phyloP scores from a whole-genome alignment of 2,113 vertebrate species.

The Mesitornis unicolor region DNA sequence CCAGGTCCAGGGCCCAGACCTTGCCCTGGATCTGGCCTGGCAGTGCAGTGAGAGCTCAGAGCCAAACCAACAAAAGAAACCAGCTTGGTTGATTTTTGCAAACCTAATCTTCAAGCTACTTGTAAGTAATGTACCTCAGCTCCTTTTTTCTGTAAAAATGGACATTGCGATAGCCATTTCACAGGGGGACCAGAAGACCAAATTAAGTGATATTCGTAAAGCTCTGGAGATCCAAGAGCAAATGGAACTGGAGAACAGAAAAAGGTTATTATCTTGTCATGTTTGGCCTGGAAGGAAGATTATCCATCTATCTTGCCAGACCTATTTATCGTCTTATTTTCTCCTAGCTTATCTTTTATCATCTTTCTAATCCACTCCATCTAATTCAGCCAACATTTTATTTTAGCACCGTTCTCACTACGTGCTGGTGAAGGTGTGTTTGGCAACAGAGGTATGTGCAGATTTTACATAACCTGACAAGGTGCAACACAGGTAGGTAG shows the following conservation, averaged over 20 bases:
- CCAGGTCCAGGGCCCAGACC: too few relatives aligned
- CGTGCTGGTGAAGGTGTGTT: not conserved
- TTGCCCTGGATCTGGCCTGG: too few relatives aligned
- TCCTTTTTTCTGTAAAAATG: not conserved
- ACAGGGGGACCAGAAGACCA: not conserved
- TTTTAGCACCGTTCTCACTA: not conserved
- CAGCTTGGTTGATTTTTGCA: not conserved
- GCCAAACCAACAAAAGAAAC: not conserved
- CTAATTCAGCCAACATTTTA: slow-evolving; percentile 7
- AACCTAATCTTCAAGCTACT: not conserved
- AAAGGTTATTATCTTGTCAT: slow-evolving; percentile 33
- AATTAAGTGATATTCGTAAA: not conserved
- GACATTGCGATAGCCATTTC: not conserved
- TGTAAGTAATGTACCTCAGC: not conserved
- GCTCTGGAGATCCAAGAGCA: not conserved
- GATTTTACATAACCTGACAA: not conserved
- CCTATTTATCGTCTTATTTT: slow-evolving; percentile 32
- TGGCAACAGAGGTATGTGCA: not conserved
- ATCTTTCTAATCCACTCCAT: slow-evolving; percentile 8
- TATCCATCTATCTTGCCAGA: slow-evolving; percentile 30
- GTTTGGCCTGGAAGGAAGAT: slow-evolving; percentile 5
- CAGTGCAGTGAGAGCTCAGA: accelerated
- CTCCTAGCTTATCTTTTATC: slow-evolving; percentile 29
- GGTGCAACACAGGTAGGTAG: not conserved
- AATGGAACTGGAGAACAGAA: not conserved